Evolutionary conservation across 2,888 invertebrate genomes (phyloP).

Genomic region (Tryphoninae sp.): DNA sequence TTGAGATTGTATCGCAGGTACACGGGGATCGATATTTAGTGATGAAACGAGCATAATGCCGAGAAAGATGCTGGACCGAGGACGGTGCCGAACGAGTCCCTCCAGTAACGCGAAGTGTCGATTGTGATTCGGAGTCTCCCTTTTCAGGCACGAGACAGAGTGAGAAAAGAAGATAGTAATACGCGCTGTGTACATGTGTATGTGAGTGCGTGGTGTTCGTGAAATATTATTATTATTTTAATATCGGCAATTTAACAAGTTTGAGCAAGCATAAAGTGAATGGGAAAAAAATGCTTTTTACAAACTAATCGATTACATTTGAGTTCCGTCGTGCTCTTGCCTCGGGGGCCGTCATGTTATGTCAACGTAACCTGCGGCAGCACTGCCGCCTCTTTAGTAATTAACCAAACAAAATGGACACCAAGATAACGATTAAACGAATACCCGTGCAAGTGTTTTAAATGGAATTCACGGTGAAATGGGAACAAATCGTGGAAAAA

Average conservation of each 20-base stretch:
- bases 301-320: constrained; percentile 61
- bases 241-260: constrained; percentile 12
- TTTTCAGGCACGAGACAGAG: constrained; percentile 33
- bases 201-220: constrained; percentile 34
- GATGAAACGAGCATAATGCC: constrained; percentile 39
- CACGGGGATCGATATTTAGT: constrained; percentile 51
- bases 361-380: constrained; percentile 79
- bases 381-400: constrained; percentile 80
- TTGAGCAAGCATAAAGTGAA: not conserved
- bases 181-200: constrained; percentile 28
- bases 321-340: constrained; percentile 62
- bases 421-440: constrained; percentile 80
- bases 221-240: constrained; percentile 22
- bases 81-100: constrained; percentile 50
- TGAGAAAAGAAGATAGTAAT: constrained; percentile 17
- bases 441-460: constrained; percentile 74
- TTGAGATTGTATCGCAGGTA: constrained; percentile 41
- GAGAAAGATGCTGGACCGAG: constrained; percentile 56
- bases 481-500: constrained; percentile 70
- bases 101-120: constrained; percentile 59
- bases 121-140: constrained; percentile 50
- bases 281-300: constrained; percentile 25
- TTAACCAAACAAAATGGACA: constrained; percentile 82
- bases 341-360: constrained; percentile 69
- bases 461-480: constrained; percentile 73